phyloP scores from a whole-genome alignment of 2,113 vertebrate species.

The Charadrius vociferus region DNA sequence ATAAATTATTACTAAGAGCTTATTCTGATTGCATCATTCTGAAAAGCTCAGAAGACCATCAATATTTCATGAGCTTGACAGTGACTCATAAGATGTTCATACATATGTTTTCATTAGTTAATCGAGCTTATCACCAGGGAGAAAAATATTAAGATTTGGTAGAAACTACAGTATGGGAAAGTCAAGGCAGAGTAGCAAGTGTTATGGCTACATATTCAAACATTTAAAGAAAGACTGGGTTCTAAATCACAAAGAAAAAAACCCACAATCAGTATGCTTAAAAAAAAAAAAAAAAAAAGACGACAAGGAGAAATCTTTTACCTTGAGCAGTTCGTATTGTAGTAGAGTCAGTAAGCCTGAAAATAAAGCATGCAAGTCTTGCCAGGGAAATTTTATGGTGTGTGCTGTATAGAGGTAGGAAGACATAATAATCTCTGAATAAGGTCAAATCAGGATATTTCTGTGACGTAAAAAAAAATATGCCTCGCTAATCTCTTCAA shows the following conservation, averaged over 20 bases:
- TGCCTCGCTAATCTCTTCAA: not conserved
- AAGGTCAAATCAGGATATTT: constrained; percentile 48
- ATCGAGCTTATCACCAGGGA: not conserved
- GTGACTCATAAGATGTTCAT: not conserved
- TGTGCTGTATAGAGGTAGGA: not conserved
- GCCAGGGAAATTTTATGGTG: not conserved
- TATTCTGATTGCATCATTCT: not conserved
- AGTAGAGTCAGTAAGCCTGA: not conserved
- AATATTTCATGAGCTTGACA: not conserved
- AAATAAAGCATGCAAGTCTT: not conserved
- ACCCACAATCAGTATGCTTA: not conserved
- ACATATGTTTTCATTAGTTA: not conserved
- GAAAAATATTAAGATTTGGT: not conserved
- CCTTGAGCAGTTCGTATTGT: not conserved
- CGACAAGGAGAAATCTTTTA: not conserved
- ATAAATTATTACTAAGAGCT: not conserved
- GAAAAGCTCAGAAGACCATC: not conserved
- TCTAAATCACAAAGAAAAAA: not conserved
- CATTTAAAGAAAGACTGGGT: not conserved
- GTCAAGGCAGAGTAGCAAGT: not conserved
- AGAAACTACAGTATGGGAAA: not conserved
- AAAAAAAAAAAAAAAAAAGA: not conserved
- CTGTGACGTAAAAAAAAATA: not conserved
- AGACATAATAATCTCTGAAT: not conserved
- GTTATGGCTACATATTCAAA: not conserved